Evolutionary conservation across 1,140 invertebrate species (phyloP).

Genomic region (Dendroctonus ponderosae): DNA sequence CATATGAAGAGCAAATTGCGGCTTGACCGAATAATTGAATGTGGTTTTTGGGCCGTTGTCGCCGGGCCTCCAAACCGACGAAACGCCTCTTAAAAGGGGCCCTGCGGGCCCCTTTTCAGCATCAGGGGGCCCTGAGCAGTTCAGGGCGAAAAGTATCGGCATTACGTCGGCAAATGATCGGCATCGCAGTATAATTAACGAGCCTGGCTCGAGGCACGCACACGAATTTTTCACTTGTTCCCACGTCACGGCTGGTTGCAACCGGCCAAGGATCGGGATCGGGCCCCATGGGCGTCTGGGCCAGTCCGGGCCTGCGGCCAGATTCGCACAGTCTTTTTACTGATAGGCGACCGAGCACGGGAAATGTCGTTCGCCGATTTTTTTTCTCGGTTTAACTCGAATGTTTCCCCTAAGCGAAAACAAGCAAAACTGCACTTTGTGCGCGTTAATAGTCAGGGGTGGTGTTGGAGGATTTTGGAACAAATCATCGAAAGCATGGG

Average conservation of each 20-base stretch:
- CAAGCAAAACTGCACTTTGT: too few relatives aligned
- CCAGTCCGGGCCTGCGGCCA: conserved; percentile 17
- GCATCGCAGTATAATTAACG: conserved; percentile 32
- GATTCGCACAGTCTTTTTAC: conserved; percentile 16
- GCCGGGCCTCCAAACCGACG: conserved; percentile 13
- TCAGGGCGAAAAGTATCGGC: conserved; percentile 28
- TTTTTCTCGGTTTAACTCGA: too few relatives aligned
- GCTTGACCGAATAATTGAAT: too few relatives aligned
- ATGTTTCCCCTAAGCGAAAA: too few relatives aligned
- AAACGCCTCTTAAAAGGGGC: conserved; percentile 9
- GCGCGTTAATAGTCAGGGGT: too few relatives aligned
- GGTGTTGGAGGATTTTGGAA: too few relatives aligned
- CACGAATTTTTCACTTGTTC: conserved; percentile 35
- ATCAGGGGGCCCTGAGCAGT: background rate
- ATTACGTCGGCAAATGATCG: conserved; percentile 33
- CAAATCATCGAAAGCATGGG: too few relatives aligned
- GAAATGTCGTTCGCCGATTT: too few relatives aligned
- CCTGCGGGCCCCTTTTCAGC: conserved; percentile 9
- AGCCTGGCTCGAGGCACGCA: conserved; percentile 18
- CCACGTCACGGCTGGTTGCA: conserved; percentile 30
- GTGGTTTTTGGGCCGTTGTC: too few relatives aligned
- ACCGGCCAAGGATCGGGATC: conserved; percentile 27
- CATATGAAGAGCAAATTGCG: too few relatives aligned
- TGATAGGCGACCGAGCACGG: too few relatives aligned
- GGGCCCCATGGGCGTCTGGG: conserved; percentile 1